Evolutionary conservation across 2,888 invertebrate species (phyloP).

Genomic region (Julus scandinavius): DNA sequence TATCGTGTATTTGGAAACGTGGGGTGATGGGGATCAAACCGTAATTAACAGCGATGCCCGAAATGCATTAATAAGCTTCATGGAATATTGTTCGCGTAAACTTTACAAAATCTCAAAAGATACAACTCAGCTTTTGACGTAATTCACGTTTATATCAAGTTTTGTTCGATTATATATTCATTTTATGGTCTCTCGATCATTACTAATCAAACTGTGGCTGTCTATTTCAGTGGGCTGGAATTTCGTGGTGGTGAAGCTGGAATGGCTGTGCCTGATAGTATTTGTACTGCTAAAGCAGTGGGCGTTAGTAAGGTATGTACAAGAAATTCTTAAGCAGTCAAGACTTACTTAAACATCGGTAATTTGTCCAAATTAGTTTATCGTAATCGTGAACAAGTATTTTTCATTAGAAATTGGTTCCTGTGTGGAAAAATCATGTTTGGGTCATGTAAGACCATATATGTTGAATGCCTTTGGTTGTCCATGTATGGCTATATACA

Average conservation of each 20-base stretch:
- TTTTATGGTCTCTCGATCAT: neutral
- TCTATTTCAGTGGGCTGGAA: constrained; percentile 75
- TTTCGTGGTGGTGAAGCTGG: constrained; percentile 93
- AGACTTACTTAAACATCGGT: too few relatives aligned
- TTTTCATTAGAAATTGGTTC: neutral
- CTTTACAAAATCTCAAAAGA: constrained; percentile 88
- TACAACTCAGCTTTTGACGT: constrained; percentile 92
- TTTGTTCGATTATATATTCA: neutral
- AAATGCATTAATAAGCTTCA: constrained; percentile 88
- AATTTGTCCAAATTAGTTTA: too few relatives aligned
- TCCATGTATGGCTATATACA: too few relatives aligned
- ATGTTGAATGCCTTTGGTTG: too few relatives aligned
- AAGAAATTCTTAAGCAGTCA: neutral
- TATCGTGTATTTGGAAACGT: constrained; percentile 96
- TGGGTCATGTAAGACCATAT: too few relatives aligned
- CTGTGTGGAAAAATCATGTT: neutral
- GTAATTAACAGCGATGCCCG: constrained; percentile 83
- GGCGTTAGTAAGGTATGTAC: constrained; percentile 81
- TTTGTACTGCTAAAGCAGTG: constrained; percentile 92
- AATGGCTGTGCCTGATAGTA: constrained; percentile 91
- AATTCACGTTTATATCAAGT: constrained; percentile 66
- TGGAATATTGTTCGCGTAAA: constrained; percentile 88
- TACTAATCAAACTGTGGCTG: neutral
- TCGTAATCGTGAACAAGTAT: neutral
- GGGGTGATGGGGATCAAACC: constrained; percentile 88